Conservation (phyloP, 2,113 vertebrate species). For the Tauraco erythrolophus region DNA sequence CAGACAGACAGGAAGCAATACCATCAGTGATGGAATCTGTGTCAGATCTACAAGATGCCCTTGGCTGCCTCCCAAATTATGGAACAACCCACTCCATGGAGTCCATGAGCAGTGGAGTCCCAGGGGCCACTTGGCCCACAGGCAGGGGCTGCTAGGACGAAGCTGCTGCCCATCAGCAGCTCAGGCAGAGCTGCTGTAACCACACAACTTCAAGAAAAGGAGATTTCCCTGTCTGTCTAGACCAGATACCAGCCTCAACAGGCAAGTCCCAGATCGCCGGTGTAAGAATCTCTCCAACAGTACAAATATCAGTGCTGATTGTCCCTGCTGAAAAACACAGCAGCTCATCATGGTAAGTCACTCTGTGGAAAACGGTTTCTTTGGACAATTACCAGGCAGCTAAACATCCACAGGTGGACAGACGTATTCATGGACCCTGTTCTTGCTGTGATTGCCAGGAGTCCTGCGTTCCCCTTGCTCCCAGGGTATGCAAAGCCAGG, state of each 20-base stretch:
- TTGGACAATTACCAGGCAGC: not conserved
- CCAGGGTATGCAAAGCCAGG: not conserved
- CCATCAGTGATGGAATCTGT: not conserved
- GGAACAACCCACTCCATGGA: not conserved
- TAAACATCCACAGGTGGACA: not conserved
- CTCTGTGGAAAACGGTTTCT: accelerated
- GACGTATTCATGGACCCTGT: accelerated
- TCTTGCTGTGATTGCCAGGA: not conserved
- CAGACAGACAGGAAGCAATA: not conserved
- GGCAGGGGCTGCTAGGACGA: not conserved
- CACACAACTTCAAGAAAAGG: not conserved
- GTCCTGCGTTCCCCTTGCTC: not conserved
- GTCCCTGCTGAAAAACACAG: not conserved
- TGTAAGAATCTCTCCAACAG: not conserved
- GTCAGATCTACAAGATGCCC: not conserved
- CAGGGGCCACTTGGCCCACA: not conserved
- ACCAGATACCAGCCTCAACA: not conserved
- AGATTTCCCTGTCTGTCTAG: not conserved
- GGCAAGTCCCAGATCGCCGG: not conserved
- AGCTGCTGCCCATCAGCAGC: not conserved
- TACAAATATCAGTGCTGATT: not conserved
- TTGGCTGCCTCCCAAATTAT: not conserved
- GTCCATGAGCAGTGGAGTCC: accelerated
- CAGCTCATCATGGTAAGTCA: not conserved
- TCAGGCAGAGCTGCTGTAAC: not conserved